phyloP scores from a whole-genome alignment of 2,888 invertebrate genomes.

The Acanthosepion esculentum region DNA sequence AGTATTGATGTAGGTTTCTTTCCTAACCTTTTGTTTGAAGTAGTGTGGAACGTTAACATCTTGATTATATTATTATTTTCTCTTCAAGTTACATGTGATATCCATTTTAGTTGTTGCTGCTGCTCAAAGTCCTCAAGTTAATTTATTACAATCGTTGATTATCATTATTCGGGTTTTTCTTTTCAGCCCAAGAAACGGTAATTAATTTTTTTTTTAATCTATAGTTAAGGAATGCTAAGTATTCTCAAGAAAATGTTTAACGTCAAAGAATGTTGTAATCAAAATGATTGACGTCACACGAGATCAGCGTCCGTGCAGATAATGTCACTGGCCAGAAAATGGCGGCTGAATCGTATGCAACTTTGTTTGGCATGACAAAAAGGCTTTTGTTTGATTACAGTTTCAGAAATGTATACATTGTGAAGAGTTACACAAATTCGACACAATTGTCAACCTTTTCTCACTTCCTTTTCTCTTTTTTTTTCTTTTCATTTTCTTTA shows the following conservation, averaged over 20 bases:
- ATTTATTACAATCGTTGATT: not conserved
- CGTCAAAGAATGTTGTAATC: not conserved
- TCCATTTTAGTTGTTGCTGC: not conserved
- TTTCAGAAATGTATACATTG: not conserved
- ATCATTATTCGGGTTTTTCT: not conserved
- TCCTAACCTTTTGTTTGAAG: no score
- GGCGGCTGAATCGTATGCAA: not conserved
- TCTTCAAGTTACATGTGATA: no score
- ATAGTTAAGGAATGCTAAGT: not conserved
- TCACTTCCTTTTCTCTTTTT: not conserved
- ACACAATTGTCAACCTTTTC: not conserved
- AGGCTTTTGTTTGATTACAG: conserved; percentile 8
- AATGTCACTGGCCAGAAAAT: not conserved
- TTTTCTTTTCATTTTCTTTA: not conserved
- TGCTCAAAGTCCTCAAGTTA: no score
- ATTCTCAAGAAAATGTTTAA: not conserved
- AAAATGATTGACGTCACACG: conserved; percentile 22
- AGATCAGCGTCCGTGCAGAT: not conserved
- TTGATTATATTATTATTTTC: no score
- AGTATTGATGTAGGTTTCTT: no score
- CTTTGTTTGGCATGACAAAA: not conserved
- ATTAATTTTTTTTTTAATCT: not conserved
- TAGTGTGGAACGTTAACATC: no score
- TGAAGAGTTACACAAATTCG: not conserved
- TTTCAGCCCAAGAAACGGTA: not conserved